Conservation (phyloP, 2,797 vertebrate species). For the Oreochromis mossambicus region DNA sequence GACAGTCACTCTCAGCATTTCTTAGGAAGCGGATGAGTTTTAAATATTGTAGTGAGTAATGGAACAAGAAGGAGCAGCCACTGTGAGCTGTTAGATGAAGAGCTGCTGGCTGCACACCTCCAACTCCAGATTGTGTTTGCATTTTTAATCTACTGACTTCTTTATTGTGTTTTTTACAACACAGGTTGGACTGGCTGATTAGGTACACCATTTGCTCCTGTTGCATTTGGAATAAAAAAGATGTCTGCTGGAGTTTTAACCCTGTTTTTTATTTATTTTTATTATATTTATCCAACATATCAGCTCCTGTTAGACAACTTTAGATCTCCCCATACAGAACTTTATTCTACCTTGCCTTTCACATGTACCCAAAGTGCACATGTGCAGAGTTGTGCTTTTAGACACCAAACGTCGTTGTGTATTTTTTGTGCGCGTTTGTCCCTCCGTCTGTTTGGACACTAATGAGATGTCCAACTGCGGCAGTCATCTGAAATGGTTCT, state of each 20-base stretch:
- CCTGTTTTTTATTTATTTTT: background rate
- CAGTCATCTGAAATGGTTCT: conserved; percentile 7
- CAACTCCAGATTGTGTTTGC: background rate
- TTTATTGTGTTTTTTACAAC: background rate
- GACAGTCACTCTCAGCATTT: background rate
- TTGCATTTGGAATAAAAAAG: background rate
- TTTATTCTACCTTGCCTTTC: background rate
- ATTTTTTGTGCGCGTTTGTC: background rate
- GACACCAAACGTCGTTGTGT: background rate
- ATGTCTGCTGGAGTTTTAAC: background rate
- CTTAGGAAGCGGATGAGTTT: background rate
- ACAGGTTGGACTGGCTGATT: background rate
- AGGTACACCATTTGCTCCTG: background rate
- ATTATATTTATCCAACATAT: background rate
- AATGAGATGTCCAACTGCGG: conserved; percentile 39
- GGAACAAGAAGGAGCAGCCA: background rate
- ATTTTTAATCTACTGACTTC: background rate
- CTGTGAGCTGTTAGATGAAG: background rate
- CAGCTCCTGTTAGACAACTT: background rate
- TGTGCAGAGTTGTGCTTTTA: background rate
- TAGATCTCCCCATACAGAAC: background rate
- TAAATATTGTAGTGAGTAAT: background rate
- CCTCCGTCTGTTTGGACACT: conserved; percentile 8
- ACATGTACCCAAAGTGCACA: background rate
- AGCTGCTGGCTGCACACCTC: background rate